Conservation (phyloP, 2,113 vertebrate genomes). For the Sminthopsis crassicaudata region DNA sequence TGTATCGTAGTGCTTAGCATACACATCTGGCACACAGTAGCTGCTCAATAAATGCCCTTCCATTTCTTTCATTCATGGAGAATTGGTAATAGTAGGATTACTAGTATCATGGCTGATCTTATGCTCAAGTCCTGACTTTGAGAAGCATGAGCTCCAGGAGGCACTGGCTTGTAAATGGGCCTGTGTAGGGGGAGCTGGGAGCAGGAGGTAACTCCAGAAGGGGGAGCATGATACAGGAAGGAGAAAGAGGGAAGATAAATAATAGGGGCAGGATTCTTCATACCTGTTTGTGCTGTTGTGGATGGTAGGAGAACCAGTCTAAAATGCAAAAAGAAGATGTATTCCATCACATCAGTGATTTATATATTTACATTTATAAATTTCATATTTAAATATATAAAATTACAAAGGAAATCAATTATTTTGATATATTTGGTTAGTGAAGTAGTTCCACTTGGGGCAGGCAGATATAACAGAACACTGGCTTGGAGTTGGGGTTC, state of each 20-base stretch:
- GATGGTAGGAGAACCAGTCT: constrained; percentile 86
- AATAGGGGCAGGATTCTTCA: neutral
- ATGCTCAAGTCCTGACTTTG: neutral
- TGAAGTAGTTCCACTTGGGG: neutral
- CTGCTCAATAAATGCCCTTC: neutral
- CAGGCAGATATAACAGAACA: neutral
- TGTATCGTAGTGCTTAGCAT: neutral
- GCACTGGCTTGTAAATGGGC: neutral
- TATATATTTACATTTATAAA: too few relatives aligned
- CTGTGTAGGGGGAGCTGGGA: rapidly evolving
- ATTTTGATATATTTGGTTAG: too few relatives aligned
- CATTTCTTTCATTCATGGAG: neutral
- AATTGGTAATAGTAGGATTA: neutral
- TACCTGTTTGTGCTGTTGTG: constrained; percentile 90
- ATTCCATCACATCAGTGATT: neutral
- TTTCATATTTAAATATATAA: too few relatives aligned
- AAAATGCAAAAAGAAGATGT: constrained; percentile 58
- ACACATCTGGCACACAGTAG: neutral
- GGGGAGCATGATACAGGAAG: neutral
- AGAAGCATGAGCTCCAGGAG: neutral
- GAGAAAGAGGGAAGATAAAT: neutral
- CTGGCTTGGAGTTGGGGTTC: neutral
- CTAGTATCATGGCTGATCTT: neutral
- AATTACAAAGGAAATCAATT: too few relatives aligned
- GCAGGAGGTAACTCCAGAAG: neutral